Evolutionary conservation across 2,888 invertebrate genomes (phyloP).

Genomic region (Diarsia brunnea): DNA sequence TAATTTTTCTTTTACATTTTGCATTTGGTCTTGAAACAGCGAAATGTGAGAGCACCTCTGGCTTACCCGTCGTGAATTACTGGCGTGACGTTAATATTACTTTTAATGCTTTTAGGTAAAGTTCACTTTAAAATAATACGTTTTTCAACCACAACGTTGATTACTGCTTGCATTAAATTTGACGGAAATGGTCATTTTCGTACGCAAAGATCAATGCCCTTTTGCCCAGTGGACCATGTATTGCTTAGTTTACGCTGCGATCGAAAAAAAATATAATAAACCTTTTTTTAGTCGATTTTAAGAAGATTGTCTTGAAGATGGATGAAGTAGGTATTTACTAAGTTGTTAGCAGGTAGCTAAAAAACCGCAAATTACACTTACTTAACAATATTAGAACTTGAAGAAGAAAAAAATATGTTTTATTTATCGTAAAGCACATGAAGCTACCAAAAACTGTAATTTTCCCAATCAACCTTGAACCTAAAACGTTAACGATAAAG

Average conservation of each 20-base stretch:
- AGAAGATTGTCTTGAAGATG: neutral
- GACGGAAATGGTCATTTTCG: conserved; percentile 1
- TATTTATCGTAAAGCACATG: too few species aligned
- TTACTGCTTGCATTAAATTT: too few species aligned
- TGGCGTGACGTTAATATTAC: neutral
- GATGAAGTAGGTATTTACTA: neutral
- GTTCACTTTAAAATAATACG: neutral
- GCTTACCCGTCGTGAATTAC: neutral
- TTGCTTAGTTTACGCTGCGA: neutral
- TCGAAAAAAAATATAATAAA: neutral
- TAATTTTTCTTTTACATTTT: neutral
- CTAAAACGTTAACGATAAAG: too few species aligned
- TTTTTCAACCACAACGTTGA: neutral
- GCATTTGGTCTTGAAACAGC: neutral
- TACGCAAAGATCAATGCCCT: conserved; percentile 12
- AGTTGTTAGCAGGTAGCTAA: neutral
- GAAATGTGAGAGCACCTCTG: neutral
- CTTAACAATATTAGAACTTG: too few species aligned
- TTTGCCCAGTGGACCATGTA: conserved; percentile 23
- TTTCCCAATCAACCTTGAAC: too few species aligned
- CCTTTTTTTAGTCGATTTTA: neutral
- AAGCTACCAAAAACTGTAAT: too few species aligned
- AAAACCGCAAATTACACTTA: neutral
- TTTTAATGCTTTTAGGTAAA: neutral
- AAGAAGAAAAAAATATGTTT: too few species aligned